Conservation (phyloP, 2,113 vertebrate genomes). For the Nesospiza acunhae region DNA sequence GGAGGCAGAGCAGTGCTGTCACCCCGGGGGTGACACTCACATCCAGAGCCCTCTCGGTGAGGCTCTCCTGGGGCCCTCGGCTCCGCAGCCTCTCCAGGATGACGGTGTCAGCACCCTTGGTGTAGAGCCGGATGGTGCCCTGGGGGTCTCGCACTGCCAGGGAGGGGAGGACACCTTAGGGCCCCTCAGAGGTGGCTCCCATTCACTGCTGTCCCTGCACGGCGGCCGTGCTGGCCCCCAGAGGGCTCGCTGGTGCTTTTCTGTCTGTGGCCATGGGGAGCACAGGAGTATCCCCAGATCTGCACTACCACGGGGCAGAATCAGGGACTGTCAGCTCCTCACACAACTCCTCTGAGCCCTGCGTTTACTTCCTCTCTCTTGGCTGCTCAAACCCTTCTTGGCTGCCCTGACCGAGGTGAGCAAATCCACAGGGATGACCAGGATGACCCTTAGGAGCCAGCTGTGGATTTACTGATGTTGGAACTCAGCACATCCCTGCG, state of each 20-base stretch:
- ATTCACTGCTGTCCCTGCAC: fast-evolving
- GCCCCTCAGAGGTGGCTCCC: background rate
- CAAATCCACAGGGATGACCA: background rate
- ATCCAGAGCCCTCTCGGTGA: slow-evolving; percentile 79
- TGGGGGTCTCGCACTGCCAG: slow-evolving; percentile 85
- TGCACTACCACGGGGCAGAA: background rate
- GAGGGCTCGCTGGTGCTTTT: background rate
- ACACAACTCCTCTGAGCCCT: background rate
- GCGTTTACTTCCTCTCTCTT: background rate
- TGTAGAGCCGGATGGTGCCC: slow-evolving; percentile 87
- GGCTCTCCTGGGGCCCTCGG: slow-evolving; percentile 53
- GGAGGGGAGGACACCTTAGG: background rate
- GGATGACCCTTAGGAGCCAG: background rate
- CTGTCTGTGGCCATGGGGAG: background rate
- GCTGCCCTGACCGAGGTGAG: background rate
- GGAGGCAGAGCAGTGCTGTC: background rate
- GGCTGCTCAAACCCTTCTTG: background rate
- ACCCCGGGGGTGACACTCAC: slow-evolving; percentile 63
- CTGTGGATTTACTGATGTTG: background rate
- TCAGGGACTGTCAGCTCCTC: background rate
- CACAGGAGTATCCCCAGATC: background rate
- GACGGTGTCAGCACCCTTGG: slow-evolving; percentile 91
- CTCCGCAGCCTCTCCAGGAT: slow-evolving; percentile 81
- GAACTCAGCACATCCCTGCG: too few relatives aligned
- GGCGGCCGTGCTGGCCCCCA: background rate